Evolutionary conservation across 2,888 invertebrate genomes (phyloP), one percentile per base, ranked within the genome.

Genomic region (Xestia rhomboidea): DNA sequence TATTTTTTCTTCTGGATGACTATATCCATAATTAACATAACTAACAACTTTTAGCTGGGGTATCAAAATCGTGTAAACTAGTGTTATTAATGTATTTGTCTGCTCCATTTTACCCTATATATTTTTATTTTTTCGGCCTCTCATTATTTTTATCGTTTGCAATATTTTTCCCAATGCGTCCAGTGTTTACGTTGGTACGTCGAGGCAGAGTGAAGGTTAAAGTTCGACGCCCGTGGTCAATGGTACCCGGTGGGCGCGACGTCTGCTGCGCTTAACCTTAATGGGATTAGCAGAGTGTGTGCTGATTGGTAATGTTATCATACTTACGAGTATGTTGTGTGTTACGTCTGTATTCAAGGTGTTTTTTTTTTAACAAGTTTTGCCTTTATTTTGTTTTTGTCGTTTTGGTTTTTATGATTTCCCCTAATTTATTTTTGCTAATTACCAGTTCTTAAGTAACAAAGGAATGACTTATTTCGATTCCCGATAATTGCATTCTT

Each of bases 131-230:
- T 62, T 24, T 49, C 54, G 15, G 18, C 6, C 11, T 77, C 21
- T 51, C 0, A 34, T 34, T 57, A 41, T 27, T 57, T 68, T 30
- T 34, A 41, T 64, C n/a, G n/a, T 68, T 18, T 51, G 44, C 63
- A 51, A 71, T 80, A 66, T 80, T 84, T 83, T 84, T 51, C 49
- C 80, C 84, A 71, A 68, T 84, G 67, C 80, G 72, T 80, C 81
- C 80, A 79, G 49, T 84, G 71, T 80, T 84, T 84, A 81, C 81
- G 38, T 63, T 64, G 18, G 85, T 68, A 57, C 63, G 73, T 44
- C 79, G 79, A 81, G 80, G 81, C 81, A 81, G 83, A 81, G 78
- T 88, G 91, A 91, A 91, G 92, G 92, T 91, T 76, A 88, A 75
- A 79, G 92, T 87, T 89, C 88, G 86, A 86, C 66, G 92, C 38